Percentiles rank a stretch among this genome's conserved stretches.
Conservation (phyloP, 2,888 invertebrate species). For the Physocephala rufipes region DNA sequence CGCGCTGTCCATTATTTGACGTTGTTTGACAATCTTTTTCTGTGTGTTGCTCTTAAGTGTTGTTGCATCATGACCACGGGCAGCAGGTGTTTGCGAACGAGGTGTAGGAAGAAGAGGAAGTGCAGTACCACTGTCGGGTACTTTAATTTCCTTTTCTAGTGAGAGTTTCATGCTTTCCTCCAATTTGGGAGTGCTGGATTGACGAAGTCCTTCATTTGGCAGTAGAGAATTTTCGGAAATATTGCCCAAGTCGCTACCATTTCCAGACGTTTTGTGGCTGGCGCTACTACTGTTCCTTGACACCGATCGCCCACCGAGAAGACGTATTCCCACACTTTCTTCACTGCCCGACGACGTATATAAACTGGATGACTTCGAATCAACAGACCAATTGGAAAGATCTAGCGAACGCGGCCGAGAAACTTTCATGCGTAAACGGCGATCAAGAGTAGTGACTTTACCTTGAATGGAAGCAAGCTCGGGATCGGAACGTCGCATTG, state of each 20-base stretch:
- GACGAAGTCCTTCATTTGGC: conserved; percentile 54
- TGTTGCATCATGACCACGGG: conserved; percentile 54
- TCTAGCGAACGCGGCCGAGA: conserved; percentile 83
- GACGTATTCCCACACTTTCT: conserved; percentile 78
- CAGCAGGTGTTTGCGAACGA: conserved; percentile 48
- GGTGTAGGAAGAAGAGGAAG: conserved; percentile 12
- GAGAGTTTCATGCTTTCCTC: conserved; percentile 54
- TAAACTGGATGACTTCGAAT: conserved; percentile 81
- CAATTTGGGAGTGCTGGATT: conserved; percentile 57
- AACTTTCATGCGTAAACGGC: conserved; percentile 82
- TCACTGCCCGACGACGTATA: conserved; percentile 89
- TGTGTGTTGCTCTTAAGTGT: conserved; percentile 62
- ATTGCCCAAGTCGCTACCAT: conserved; percentile 66
- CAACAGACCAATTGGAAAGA: conserved; percentile 88
- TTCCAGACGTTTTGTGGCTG: conserved; percentile 71
- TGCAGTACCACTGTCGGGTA: conserved; percentile 31
- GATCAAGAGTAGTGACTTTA: conserved; percentile 82
- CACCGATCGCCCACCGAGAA: conserved; percentile 71
- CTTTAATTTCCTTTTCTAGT: conserved; percentile 39
- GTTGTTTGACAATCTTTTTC: conserved; percentile 57
- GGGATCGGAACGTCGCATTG: conserved; percentile 82
- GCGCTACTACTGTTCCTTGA: conserved; percentile 81
- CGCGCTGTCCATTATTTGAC: conserved; percentile 66
- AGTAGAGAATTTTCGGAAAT: conserved; percentile 69
- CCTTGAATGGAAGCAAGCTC: conserved; percentile 85